Evolutionary conservation across 2,797 vertebrate species (phyloP).

Genomic region (Myotis vivesi): DNA sequence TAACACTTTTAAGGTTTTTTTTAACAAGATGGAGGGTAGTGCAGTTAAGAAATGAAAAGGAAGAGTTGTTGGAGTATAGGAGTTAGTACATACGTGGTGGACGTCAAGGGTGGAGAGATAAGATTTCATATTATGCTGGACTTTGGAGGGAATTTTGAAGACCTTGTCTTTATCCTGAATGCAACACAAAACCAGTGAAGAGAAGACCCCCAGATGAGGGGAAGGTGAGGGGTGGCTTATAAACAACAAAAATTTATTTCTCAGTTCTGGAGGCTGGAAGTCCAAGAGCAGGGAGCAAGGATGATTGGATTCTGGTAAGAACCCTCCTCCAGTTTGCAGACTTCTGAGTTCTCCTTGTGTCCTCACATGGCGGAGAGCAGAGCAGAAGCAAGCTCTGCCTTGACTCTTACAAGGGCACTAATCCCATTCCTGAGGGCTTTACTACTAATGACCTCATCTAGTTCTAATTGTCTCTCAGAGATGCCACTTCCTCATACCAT

Average conservation of each 20-base stretch:
- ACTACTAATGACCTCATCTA: background rate
- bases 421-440: background rate
- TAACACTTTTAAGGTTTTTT: background rate
- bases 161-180: background rate
- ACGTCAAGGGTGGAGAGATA: background rate
- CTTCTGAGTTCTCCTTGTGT: background rate
- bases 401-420: background rate
- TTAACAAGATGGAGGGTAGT: background rate
- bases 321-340: background rate
- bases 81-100: background rate
- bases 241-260: background rate
- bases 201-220: background rate
- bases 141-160: background rate
- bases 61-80: background rate
- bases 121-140: background rate
- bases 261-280: background rate
- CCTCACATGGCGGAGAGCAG: background rate
- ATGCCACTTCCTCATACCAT: background rate
- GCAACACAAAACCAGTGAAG: background rate
- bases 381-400: background rate
- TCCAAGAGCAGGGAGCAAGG: background rate
- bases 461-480: background rate
- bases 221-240: background rate
- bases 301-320: background rate
- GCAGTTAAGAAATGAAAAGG: background rate